Percentiles rank a stretch among this genome's conserved stretches.
These are phyloP conservation scores for Melanotaenia duboulayi DNA, from an alignment of 2,113 vertebrate species.

Conservation along the genomic window DNA sequence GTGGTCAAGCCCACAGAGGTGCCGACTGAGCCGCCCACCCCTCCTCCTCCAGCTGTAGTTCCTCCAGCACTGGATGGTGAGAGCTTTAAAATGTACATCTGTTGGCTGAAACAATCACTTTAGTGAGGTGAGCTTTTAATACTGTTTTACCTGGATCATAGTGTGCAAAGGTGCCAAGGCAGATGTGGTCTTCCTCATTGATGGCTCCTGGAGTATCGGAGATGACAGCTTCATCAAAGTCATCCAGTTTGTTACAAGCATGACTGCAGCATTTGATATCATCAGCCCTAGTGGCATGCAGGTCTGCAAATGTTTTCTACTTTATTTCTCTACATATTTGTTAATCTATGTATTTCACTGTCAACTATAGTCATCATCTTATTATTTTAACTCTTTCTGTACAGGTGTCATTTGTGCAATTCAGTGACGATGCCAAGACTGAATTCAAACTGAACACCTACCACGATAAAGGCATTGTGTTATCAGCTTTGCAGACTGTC, in stretches of 20 bases:
- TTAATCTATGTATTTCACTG: background rate
- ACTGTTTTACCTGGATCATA: conserved; percentile 49
- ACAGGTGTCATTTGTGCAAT: conserved; percentile 97
- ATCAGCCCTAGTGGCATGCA: conserved; percentile 93
- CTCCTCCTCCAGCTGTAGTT: conserved; percentile 90
- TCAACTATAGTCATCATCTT: background rate
- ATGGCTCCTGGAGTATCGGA: conserved; percentile 99
- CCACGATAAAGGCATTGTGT: conserved; percentile 89
- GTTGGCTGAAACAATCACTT: background rate
- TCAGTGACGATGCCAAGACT: conserved; percentile 95
- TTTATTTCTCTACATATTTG: background rate
- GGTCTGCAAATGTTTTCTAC: conserved; percentile 75
- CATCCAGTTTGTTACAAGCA: conserved; percentile 94
- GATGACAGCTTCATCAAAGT: conserved; percentile 98
- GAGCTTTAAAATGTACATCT: background rate
- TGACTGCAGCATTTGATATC: conserved; percentile 94
- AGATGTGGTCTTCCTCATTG: conserved; percentile 97
- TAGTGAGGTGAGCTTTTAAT: background rate
- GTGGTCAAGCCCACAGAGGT: conserved; percentile 92
- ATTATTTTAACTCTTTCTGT: conserved; percentile 39
- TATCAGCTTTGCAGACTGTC: conserved; percentile 92
- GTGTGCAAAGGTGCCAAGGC: conserved; percentile 98
- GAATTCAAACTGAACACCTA: conserved; percentile 97
- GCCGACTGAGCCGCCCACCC: conserved; percentile 90
- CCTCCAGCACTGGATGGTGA: conserved; percentile 93